phyloP scores from a whole-genome alignment of 2,888 invertebrate species.

The Thymelicus sylvestris region DNA sequence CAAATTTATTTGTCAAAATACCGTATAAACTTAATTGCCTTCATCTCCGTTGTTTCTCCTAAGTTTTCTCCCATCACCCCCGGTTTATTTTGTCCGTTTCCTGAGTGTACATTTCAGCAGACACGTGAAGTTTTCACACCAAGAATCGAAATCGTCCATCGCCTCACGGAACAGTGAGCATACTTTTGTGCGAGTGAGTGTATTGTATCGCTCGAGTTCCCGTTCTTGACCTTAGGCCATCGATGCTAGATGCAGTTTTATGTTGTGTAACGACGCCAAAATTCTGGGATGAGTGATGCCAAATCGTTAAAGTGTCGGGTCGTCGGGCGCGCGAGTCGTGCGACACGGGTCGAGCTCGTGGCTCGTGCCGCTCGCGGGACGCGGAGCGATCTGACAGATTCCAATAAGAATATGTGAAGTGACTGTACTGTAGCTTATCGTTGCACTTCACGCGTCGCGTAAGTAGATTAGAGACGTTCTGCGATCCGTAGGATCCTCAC shows the following conservation, averaged over 20 bases:
- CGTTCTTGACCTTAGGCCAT: slow-evolving; percentile 79
- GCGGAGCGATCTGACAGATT: slow-evolving; percentile 46
- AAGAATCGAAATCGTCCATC: slow-evolving; percentile 24
- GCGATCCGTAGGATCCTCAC: slow-evolving; percentile 19
- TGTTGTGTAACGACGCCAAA: slow-evolving; percentile 83
- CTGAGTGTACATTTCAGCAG: slow-evolving; percentile 46
- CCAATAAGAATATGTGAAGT: slow-evolving; percentile 48
- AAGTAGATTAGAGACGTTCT: slow-evolving; percentile 27
- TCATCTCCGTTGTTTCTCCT: slow-evolving; percentile 71
- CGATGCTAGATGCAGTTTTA: slow-evolving; percentile 64
- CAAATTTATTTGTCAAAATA: slow-evolving; percentile 80
- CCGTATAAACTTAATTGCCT: slow-evolving; percentile 72
- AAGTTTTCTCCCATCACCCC: slow-evolving; percentile 65
- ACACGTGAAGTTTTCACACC: slow-evolving; percentile 30
- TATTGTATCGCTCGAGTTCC: slow-evolving; percentile 56
- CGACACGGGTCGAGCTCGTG: slow-evolving; percentile 11
- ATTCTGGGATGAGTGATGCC: slow-evolving; percentile 66
- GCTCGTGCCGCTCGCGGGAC: slow-evolving; percentile 22
- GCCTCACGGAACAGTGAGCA: slow-evolving; percentile 34
- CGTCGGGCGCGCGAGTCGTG: not conserved
- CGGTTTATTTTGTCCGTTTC: slow-evolving; percentile 58
- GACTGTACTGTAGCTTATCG: slow-evolving; percentile 50
- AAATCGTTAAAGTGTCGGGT: slow-evolving; percentile 53
- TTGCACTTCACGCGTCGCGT: slow-evolving; percentile 31
- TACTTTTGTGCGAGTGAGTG: slow-evolving; percentile 55